Base-by-base conservation (phyloP, 2,797 vertebrate species). In the Bradypus variegatus region DNA sequence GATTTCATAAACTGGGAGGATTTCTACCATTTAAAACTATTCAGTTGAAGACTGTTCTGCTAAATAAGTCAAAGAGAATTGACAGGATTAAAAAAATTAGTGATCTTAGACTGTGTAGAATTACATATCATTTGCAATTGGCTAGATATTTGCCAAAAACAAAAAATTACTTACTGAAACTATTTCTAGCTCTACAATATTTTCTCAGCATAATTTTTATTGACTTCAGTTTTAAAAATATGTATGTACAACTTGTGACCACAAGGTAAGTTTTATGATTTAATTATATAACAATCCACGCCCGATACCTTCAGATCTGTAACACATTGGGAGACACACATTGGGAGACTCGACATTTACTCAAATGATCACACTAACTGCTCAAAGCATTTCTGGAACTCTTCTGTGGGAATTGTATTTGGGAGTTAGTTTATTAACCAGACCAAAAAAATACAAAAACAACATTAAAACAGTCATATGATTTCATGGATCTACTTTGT, bases 181-280 rank as follows among this genome's bases (percentile, higher is more conserved):
- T 9, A 29, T 82, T 93, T 53, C 65, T 82, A 69, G 29, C 23
- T 75, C 76, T 83, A 87, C 92, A 89, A 64, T 84, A 80, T 89
- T 78, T 84, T 45, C 38, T 84, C 55, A 65, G 53, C 33, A 91
- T 73, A 92, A 80, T 80, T 33, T 89, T 50, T 75, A 86, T 88
- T 93, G 8, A 48, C 36, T 69, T 91, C 33, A 25, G 36, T 81
- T 91, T 84, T 81, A 50, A 55, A 92, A 65, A 55, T 81, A 70
- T 45, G 19, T 23, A 45, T 10, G 5, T 31, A 72, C 25, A 93
- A 62, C 25, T 81, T 92, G 58, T 78, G 70, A 69, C 45, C n/a
- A 76, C 67, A 45, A 50, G 38, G 36, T 67, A 67, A 81, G 19
- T 23, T 38, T 31, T 65, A 60, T 55, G 75, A 58, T 36, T 85